Evolutionary conservation across 1,140 invertebrate genomes (phyloP).

Genomic region (Steinernema feltiae): DNA sequence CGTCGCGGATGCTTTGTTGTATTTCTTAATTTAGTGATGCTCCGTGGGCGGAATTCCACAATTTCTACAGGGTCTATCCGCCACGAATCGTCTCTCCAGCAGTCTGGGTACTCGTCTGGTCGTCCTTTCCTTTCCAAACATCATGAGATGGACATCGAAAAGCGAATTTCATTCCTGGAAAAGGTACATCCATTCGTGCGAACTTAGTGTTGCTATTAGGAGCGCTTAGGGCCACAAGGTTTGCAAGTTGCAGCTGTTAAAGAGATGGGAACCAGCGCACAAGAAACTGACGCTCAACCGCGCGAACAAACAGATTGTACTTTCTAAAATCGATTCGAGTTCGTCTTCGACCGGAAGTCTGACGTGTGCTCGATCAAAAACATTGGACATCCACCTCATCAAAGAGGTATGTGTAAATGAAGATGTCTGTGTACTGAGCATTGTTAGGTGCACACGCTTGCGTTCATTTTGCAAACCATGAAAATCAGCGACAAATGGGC

Average conservation of each 20-base stretch:
- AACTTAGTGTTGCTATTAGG: constrained; percentile 15
- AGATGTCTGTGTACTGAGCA: constrained; percentile 21
- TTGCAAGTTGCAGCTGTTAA: constrained; percentile 48
- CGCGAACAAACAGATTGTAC: constrained; percentile 47
- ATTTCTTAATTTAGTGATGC: background rate
- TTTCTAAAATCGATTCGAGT: constrained; percentile 39
- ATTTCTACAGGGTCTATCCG: background rate
- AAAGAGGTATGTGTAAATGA: constrained; percentile 45
- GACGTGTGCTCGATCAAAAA: constrained; percentile 29
- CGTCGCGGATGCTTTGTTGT: background rate
- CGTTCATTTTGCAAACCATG: constrained; percentile 44
- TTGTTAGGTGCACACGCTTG: constrained; percentile 27
- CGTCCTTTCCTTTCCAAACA: constrained; percentile 11
- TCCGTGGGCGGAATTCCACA: background rate
- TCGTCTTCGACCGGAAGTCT: background rate
- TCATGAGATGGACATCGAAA: constrained; percentile 47
- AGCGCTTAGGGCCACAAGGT: constrained; percentile 28
- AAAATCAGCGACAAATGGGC: constrained; percentile 54
- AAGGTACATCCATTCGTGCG: constrained; percentile 27
- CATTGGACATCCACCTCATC: constrained; percentile 39
- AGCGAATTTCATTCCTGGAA: constrained; percentile 46
- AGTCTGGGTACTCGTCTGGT: background rate
- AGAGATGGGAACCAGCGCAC: constrained; percentile 53
- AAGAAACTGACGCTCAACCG: constrained; percentile 44
- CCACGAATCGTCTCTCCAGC: background rate